phyloP scores from a whole-genome alignment of 64 coral and sea anemone genomes.

The Dendrophyllia cribrosa region DNA sequence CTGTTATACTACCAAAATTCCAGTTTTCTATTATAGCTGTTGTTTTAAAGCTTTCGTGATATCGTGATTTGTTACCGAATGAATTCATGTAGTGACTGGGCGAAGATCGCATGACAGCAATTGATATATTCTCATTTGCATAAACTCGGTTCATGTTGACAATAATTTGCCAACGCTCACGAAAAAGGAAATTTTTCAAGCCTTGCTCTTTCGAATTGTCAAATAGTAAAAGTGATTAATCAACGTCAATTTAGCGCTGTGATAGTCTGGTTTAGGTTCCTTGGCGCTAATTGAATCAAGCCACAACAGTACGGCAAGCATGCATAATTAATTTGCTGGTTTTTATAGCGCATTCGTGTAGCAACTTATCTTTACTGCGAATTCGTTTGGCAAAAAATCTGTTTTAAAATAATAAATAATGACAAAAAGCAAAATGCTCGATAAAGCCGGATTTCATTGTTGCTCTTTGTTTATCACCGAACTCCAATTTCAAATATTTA shows the following conservation, averaged over 20 bases:
- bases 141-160: constrained; percentile 3
- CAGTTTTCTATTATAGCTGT: not conserved
- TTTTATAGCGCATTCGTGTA: no score
- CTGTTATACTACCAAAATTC: not conserved
- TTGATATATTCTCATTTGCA: constrained; percentile 14
- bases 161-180: constrained; percentile 8
- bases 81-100: constrained; percentile 1
- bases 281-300: not conserved
- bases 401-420: no score
- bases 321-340: constrained; percentile 11
- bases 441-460: no score
- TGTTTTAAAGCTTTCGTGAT: not conserved
- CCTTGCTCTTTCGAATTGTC: not conserved
- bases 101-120: constrained; percentile 47
- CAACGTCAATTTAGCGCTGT: no score
- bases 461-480: no score
- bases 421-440: no score
- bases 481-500: no score
- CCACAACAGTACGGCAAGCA: not conserved
- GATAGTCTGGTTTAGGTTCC: not conserved
- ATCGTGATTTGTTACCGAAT: not conserved
- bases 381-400: no score
- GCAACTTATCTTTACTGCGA: no score
- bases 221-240: not conserved
- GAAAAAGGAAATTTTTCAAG: not conserved